These are phyloP conservation scores for Siniperca obscura DNA, from an alignment of 2,797 vertebrate genomes.

Conservation along the genomic window DNA sequence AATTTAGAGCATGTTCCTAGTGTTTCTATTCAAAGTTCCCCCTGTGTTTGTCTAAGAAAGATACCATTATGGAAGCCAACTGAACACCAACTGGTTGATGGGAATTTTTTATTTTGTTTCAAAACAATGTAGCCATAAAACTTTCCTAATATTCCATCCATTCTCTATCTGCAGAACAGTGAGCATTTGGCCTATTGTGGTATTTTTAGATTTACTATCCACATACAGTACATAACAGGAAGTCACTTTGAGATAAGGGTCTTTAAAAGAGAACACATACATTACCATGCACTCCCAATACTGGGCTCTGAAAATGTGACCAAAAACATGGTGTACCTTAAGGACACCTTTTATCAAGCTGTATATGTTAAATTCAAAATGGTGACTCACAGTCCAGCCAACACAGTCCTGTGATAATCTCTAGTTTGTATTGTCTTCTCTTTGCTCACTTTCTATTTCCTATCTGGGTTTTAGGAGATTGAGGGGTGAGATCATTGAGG, in stretches of 20 bases:
- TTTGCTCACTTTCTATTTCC: constrained; percentile 14
- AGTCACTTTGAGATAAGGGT: constrained; percentile 7
- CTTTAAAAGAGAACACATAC: constrained; percentile 2
- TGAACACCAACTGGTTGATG: neutral
- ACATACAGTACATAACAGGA: constrained; percentile 2
- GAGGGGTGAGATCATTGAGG: constrained; percentile 20
- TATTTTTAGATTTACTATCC: constrained; percentile 3
- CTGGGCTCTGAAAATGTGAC: neutral
- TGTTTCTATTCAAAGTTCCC: neutral
- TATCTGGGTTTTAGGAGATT: neutral
- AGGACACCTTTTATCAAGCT: constrained; percentile 2
- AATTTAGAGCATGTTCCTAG: constrained; percentile 4
- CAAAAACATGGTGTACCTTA: neutral
- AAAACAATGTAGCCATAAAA: neutral
- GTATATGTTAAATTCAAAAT: constrained; percentile 12
- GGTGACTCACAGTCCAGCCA: neutral
- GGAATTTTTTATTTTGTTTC: neutral
- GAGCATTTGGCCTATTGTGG: neutral
- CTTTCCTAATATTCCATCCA: neutral
- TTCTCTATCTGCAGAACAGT: neutral
- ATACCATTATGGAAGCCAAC: neutral
- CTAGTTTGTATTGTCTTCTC: constrained; percentile 12
- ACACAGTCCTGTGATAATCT: constrained; percentile 17
- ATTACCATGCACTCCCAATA: neutral
- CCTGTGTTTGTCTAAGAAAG: constrained; percentile 1